Percentiles rank a stretch among this genome's conserved stretches.
Conservation (phyloP, 2,888 invertebrate genomes). For the Lithophane ornitopus region DNA sequence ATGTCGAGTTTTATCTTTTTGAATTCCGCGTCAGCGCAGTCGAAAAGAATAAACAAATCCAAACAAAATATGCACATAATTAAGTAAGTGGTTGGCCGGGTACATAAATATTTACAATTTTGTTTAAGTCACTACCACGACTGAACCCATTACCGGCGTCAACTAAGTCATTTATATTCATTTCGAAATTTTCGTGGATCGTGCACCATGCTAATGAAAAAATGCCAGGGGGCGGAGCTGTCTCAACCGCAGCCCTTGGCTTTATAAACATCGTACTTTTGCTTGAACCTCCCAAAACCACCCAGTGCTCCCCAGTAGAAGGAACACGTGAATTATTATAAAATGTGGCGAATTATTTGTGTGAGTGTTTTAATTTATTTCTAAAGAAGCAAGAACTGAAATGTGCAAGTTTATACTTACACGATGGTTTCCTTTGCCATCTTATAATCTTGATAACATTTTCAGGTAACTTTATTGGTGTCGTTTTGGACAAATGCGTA, state of each 20-base stretch:
- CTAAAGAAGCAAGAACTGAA: not conserved
- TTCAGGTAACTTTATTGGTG: slow-evolving; percentile 78
- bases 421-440: not conserved
- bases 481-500: slow-evolving; percentile 80
- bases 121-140: slow-evolving; percentile 21
- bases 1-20: not conserved
- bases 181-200: slow-evolving; percentile 83
- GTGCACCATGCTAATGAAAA: slow-evolving; percentile 83
- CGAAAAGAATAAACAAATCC: not conserved
- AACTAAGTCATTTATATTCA: slow-evolving; percentile 62
- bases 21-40: not conserved
- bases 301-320: slow-evolving; percentile 66
- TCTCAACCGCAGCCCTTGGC: slow-evolving; percentile 78
- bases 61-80: not conserved
- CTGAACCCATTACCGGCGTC: slow-evolving; percentile 48
- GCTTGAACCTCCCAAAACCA: slow-evolving; percentile 72
- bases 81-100: not conserved
- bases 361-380: slow-evolving; percentile 72
- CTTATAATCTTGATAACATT: slow-evolving; percentile 18
- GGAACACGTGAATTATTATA: slow-evolving; percentile 59
- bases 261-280: slow-evolving; percentile 79
- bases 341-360: slow-evolving; percentile 83
- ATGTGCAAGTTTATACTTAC: not conserved
- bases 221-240: slow-evolving; percentile 74
- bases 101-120: slow-evolving; percentile 18